These are phyloP conservation scores for Chlorodrepanis virens DNA, from an alignment of 2,113 vertebrate genomes.

Conservation along the genomic window DNA sequence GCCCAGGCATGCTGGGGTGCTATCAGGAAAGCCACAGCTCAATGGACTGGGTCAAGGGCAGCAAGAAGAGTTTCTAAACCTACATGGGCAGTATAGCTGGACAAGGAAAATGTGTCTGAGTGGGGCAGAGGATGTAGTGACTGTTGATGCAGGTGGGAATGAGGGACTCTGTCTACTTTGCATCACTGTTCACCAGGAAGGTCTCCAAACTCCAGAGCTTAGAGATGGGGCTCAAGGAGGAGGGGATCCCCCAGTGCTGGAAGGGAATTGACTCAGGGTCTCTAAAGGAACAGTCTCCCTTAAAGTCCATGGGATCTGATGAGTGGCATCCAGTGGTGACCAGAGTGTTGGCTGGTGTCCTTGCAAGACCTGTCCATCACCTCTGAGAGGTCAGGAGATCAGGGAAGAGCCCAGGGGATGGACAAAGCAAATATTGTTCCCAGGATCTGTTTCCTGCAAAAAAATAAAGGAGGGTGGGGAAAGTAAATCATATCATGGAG, in stretches of 20 bases:
- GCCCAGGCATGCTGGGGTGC: not conserved
- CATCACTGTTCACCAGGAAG: not conserved
- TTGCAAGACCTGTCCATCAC: not conserved
- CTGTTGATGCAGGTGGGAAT: not conserved
- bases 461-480: not conserved
- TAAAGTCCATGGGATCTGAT: not conserved
- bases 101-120: not conserved
- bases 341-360: not conserved
- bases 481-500: not conserved
- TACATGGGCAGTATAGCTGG: not conserved
- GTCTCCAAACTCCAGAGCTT: not conserved
- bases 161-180: not conserved
- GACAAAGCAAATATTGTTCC: not conserved
- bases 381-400: not conserved
- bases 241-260: not conserved
- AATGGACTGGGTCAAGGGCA: not conserved
- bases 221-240: not conserved
- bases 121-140: not conserved
- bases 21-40: not conserved
- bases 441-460: not conserved
- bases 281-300: not conserved
- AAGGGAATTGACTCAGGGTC: not conserved
- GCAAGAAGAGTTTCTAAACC: not conserved
- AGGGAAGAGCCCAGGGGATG: not conserved
- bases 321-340: not conserved